Conservation (phyloP, 1,140 invertebrate species). For the Halyomorpha halys region DNA sequence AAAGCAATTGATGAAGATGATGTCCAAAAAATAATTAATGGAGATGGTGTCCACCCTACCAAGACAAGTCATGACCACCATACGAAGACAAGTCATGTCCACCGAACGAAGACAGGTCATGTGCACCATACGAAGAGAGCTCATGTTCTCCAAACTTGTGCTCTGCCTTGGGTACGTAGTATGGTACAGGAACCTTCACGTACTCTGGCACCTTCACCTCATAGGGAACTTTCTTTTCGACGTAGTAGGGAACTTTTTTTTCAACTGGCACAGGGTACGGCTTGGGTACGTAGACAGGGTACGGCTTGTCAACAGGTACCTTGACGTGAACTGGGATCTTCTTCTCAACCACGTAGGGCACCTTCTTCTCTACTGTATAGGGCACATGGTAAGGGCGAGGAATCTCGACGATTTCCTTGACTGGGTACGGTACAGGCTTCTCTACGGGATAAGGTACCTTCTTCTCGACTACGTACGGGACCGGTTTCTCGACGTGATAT, state of each 20-base stretch:
- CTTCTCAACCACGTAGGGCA: slow-evolving; percentile 18
- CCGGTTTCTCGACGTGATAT: slow-evolving; percentile 21
- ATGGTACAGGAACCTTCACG: slow-evolving; percentile 27
- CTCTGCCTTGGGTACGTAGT: slow-evolving; percentile 28
- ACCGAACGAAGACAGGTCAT: background rate
- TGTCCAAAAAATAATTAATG: no score
- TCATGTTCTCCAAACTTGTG: slow-evolving; percentile 13
- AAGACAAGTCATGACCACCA: background rate
- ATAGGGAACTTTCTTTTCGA: slow-evolving; percentile 39
- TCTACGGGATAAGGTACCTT: slow-evolving; percentile 16
- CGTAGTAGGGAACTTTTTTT: slow-evolving; percentile 30
- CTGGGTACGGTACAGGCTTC: slow-evolving; percentile 11
- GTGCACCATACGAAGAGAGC: no score
- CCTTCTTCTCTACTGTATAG: slow-evolving; percentile 20
- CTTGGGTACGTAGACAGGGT: slow-evolving; percentile 22
- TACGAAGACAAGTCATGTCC: background rate
- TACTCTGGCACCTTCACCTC: slow-evolving; percentile 30
- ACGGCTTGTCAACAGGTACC: slow-evolving; percentile 23
- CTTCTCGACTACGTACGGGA: slow-evolving; percentile 11
- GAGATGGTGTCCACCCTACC: background rate
- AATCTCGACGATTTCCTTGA: slow-evolving; percentile 18
- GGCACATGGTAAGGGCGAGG: slow-evolving; percentile 15
- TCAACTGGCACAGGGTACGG: slow-evolving; percentile 21
- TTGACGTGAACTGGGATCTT: slow-evolving; percentile 18
- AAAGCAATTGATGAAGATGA: no score